Evolutionary conservation across 2,113 vertebrate species (phyloP).

Genomic region (Damaliscus lunatus): DNA sequence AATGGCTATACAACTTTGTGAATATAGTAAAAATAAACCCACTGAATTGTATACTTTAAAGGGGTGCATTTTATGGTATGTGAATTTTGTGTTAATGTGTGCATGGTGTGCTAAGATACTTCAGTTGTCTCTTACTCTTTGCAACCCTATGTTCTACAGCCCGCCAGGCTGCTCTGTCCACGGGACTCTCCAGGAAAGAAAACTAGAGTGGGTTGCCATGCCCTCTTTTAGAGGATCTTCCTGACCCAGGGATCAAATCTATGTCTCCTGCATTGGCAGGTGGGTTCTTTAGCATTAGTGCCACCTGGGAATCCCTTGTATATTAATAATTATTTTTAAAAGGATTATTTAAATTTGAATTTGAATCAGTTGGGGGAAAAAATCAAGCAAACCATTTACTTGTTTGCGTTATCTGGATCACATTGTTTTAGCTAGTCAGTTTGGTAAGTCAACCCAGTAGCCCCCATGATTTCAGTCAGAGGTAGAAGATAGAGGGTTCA

Average conservation of each 20-base stretch:
- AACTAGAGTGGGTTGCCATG: neutral
- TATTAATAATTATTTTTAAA: neutral
- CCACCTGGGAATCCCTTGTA: neutral
- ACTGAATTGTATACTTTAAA: neutral
- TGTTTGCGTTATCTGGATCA: neutral
- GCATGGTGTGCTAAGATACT: neutral
- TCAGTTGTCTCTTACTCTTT: neutral
- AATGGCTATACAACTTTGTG: neutral
- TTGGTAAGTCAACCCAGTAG: neutral
- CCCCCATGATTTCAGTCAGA: neutral
- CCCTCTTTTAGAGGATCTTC: neutral
- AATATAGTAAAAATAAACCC: neutral
- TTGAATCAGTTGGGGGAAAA: neutral
- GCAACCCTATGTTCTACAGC: neutral
- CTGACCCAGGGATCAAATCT: neutral
- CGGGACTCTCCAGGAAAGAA: neutral
- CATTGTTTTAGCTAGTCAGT: neutral
- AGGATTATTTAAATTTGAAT: neutral
- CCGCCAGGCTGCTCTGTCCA: neutral
- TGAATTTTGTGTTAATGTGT: neutral
- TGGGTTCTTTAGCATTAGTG: neutral
- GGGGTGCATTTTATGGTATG: neutral
- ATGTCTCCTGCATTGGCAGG: neutral
- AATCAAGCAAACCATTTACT: neutral
- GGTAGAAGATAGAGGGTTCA: neutral